Conservation (phyloP, 2,888 invertebrate species). For the Zygaena filipendulae region DNA sequence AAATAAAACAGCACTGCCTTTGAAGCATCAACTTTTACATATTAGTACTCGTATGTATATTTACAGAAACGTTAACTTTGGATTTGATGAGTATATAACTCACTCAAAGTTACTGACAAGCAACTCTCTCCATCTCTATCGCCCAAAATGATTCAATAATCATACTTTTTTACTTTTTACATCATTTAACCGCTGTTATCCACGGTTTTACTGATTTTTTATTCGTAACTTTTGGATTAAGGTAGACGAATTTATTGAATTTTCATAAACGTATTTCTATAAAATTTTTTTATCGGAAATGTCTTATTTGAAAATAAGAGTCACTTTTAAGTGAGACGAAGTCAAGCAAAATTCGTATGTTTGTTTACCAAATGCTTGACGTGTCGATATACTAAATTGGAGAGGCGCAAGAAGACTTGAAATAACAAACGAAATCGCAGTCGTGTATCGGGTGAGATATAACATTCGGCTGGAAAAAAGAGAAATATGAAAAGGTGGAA, state of each 20-base stretch:
- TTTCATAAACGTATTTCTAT: too few species aligned
- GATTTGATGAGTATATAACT: too few species aligned
- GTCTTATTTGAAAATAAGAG: too few species aligned
- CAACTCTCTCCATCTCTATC: too few species aligned
- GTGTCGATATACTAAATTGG: conserved; percentile 54
- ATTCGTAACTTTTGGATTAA: conserved; percentile 23
- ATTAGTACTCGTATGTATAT: too few species aligned
- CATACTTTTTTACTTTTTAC: too few species aligned
- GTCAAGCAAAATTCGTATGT: conserved; percentile 35
- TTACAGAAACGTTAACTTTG: too few species aligned
- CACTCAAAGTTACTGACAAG: too few species aligned
- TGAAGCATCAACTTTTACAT: conserved; percentile 40
- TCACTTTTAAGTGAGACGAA: conserved; percentile 15
- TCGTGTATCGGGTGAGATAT: conserved; percentile 53
- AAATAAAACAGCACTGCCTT: conserved; percentile 52
- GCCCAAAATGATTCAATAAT: too few species aligned
- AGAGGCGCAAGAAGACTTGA: conserved; percentile 48
- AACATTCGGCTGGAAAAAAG: conserved; percentile 55
- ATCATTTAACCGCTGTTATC: neutral
- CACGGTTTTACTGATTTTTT: conserved; percentile 20
- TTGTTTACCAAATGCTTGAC: conserved; percentile 50
- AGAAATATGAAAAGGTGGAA: conserved; percentile 65
- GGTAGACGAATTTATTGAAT: too few species aligned
- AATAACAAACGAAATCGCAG: conserved; percentile 63
- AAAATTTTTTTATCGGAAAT: too few species aligned